Percentiles rank a stretch among this genome's conserved stretches.
These are phyloP conservation scores for Syrphus vitripennis DNA, from an alignment of 2,888 invertebrate genomes.

Conservation along the genomic window DNA sequence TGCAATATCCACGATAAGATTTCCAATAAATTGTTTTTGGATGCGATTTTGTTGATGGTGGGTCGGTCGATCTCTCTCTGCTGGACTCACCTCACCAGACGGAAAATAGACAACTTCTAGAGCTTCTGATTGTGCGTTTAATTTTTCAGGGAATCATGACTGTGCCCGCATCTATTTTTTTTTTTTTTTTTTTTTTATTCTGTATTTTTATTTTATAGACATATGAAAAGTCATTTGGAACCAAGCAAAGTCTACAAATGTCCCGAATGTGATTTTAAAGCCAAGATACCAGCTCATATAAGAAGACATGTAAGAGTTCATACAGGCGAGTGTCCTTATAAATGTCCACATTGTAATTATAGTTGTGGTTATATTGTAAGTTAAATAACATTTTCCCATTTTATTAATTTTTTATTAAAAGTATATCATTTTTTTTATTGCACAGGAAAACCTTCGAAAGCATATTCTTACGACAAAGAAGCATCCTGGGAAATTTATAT, in stretches of 20 bases:
- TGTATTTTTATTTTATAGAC: conserved; percentile 73
- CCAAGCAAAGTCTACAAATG: conserved; percentile 84
- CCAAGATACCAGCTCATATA: conserved; percentile 86
- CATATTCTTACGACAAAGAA: conserved; percentile 90
- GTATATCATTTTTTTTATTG: conserved; percentile 48
- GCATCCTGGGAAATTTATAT: conserved; percentile 89
- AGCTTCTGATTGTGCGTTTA: conserved; percentile 14
- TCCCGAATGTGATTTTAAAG: conserved; percentile 86
- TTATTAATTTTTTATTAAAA: neutral
- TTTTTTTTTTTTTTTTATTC: neutral
- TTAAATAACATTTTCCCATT: neutral
- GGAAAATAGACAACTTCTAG: neutral
- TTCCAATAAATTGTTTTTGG: conserved; percentile 54
- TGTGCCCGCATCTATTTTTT: conserved; percentile 20
- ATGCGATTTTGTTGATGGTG: conserved; percentile 7
- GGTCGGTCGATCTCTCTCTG: neutral
- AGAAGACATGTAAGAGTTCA: conserved; percentile 91
- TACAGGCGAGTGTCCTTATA: conserved; percentile 91
- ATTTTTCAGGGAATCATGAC: neutral
- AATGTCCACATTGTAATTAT: conserved; percentile 91
- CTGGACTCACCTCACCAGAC: neutral
- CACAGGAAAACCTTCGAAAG: conserved; percentile 92
- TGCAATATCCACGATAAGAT: conserved; percentile 67
- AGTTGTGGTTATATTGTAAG: conserved; percentile 90
- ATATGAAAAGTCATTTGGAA: conserved; percentile 77